Base-by-base conservation (phyloP, 2,888 invertebrate genomes). In the Muscina levida region DNA sequence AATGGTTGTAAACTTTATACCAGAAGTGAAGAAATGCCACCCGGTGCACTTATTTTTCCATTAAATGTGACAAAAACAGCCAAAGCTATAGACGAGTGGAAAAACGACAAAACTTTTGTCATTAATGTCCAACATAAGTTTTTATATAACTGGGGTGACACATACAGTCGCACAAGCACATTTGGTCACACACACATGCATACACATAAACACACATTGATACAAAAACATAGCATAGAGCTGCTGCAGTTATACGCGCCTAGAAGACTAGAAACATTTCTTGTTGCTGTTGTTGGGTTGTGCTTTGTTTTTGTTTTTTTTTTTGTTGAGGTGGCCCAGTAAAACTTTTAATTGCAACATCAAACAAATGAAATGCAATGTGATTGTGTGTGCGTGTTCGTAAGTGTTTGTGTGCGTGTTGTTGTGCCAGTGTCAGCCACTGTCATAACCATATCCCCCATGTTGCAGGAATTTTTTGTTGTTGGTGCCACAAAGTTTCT, bases 321-420 rank as follows among this genome's bases (percentile, higher is more conserved):
- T 13, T 24, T 53, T 53, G 53, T 19, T 6, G 24, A 53, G 53
- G 24, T 2, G 53, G 4, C 4, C 31, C 8, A 8, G 31, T 8
- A 85, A 85, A 87, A 83, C 85, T 87, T 86, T 85, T 86, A 87
- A 87, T 87, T 85, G 84, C 86, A 83, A 84, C 83, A 87, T 85
- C 84, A 85, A 86, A 85, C 84, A 73, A 71, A 66, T 73, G 66
- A 44, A 68, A 22, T 8, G 24, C 24, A 53, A 3, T 8, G 1
- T 48, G 48, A 6, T 8, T 48, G 48, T 22, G 6, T 19, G 10
- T 48, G 48, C 8, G n/a, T n/a, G n/a, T n/a, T n/a, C n/a, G 8
- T 31, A 31, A 31, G 31, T 31, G 31, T 31, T n/a, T n/a, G 31
- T 5, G 4, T 3, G 31, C 8, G 8, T 31, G 31, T 31, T 31